A percentile compares a stretch with the other conserved stretches of the same genome.
Evolutionary conservation across 64 coral and sea anemone genomes (phyloP).

Genomic region (Montipora capricornis): DNA sequence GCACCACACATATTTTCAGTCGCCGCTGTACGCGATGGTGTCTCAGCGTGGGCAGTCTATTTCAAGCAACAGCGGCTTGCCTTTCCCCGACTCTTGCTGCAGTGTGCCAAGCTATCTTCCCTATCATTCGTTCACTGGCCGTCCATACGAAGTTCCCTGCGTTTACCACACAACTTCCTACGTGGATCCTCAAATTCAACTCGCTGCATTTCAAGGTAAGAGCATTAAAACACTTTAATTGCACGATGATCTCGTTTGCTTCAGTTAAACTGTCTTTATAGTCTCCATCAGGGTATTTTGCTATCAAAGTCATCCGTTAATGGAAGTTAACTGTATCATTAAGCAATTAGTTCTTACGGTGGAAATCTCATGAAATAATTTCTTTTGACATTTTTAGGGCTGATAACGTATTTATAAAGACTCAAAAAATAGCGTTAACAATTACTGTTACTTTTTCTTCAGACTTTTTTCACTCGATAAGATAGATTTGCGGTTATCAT

Average conservation of each 20-base stretch:
- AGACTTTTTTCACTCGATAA: slow-evolving; percentile 20
- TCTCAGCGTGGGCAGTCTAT: slow-evolving; percentile 55
- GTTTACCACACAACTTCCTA: slow-evolving; percentile 69
- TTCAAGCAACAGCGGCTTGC: slow-evolving; percentile 19
- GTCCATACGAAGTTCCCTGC: slow-evolving; percentile 76
- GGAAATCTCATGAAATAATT: slow-evolving; percentile 44
- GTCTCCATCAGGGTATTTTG: not conserved
- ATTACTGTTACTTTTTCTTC: not conserved
- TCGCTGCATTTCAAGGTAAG: slow-evolving; percentile 85
- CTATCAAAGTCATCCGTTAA: not conserved
- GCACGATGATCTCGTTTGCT: not conserved
- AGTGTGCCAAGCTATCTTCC: slow-evolving; percentile 72
- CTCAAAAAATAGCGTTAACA: not conserved
- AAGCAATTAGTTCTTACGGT: not conserved
- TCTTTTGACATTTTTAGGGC: slow-evolving; percentile 9
- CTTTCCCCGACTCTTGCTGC: slow-evolving; percentile 75
- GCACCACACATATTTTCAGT: slow-evolving; percentile 77
- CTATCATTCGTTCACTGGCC: slow-evolving; percentile 65
- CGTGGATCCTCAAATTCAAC: slow-evolving; percentile 44
- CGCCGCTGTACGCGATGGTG: slow-evolving; percentile 75
- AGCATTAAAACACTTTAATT: not conserved
- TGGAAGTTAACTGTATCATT: not conserved
- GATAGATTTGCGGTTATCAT: slow-evolving; percentile 26
- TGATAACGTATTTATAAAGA: slow-evolving; percentile 2
- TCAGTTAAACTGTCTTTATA: not conserved